These are phyloP conservation scores for Monopis laevigella DNA, from an alignment of 2,888 invertebrate species.

Conservation along the genomic window DNA sequence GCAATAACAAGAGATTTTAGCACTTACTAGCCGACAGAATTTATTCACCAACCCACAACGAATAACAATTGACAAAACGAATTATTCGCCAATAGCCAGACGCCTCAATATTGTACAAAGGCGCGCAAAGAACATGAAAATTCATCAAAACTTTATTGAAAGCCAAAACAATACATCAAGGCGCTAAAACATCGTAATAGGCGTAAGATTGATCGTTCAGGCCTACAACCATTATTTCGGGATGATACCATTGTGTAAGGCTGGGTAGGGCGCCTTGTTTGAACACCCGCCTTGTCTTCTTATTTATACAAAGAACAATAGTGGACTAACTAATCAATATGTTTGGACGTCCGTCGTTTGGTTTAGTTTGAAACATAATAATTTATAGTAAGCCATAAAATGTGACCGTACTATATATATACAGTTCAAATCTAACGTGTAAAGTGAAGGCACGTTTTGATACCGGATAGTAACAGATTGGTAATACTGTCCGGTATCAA, in stretches of 20 bases:
- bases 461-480: too few species aligned
- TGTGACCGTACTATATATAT: too few species aligned
- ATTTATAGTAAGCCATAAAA: too few species aligned
- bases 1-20: too few species aligned
- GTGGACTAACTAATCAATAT: slow-evolving; percentile 4
- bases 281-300: slow-evolving; percentile 12
- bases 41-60: too few species aligned
- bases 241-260: slow-evolving; percentile 37
- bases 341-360: too few species aligned
- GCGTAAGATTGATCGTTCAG: slow-evolving; percentile 57
- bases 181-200: slow-evolving; percentile 64
- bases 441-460: too few species aligned
- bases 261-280: slow-evolving; percentile 19
- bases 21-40: too few species aligned
- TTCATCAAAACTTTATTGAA: slow-evolving; percentile 67
- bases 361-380: too few species aligned
- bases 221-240: slow-evolving; percentile 42
- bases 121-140: slow-evolving; percentile 45
- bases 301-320: slow-evolving; percentile 7
- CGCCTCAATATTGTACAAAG: slow-evolving; percentile 52
- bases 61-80: slow-evolving; percentile 24
- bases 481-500: too few species aligned
- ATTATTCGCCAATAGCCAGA: slow-evolving; percentile 56
- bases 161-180: slow-evolving; percentile 65
- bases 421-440: too few species aligned